Percentiles rank a stretch among this genome's conserved stretches.
These are phyloP conservation scores for Paratrypauchen microcephalus DNA, from an alignment of 2,797 vertebrate genomes.

Conservation along the genomic window DNA sequence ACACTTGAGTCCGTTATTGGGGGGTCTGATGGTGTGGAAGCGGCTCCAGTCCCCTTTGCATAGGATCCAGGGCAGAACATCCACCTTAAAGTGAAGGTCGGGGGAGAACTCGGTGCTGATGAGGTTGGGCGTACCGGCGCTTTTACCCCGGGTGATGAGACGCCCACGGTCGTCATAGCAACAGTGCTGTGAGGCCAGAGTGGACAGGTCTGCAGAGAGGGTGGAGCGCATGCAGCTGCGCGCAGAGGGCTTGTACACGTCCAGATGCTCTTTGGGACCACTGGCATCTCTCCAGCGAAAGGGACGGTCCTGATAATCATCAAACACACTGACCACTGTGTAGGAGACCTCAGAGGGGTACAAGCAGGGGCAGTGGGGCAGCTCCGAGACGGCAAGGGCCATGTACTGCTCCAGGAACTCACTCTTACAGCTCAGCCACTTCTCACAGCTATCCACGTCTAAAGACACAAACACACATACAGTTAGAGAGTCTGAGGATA, in stretches of 20 bases:
- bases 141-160: conserved; percentile 90
- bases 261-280: conserved; percentile 84
- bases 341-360: conserved; percentile 83
- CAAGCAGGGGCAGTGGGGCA: conserved; percentile 90
- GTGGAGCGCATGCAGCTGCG: conserved; percentile 87
- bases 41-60: conserved; percentile 96
- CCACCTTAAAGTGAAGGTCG: conserved; percentile 92
- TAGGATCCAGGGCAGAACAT: conserved; percentile 91
- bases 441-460: conserved; percentile 94
- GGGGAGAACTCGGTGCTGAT: conserved; percentile 92
- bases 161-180: conserved; percentile 84
- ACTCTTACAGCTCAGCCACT: conserved; percentile 93
- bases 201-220: conserved; percentile 82
- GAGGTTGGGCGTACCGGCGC: conserved; percentile 87
- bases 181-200: conserved; percentile 89
- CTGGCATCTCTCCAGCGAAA: conserved; percentile 91
- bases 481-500: background rate
- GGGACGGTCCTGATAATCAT: conserved; percentile 74
- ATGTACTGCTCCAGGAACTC: conserved; percentile 90
- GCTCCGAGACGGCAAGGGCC: conserved; percentile 82
- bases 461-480: conserved; percentile 10
- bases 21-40: conserved; percentile 85
- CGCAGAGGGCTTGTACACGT: conserved; percentile 89
- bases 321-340: conserved; percentile 80
- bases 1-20: conserved; percentile 86